Evolutionary conservation across 2,797 vertebrate species (phyloP).

Genomic region (Microctenopoma stevenorrisi): DNA sequence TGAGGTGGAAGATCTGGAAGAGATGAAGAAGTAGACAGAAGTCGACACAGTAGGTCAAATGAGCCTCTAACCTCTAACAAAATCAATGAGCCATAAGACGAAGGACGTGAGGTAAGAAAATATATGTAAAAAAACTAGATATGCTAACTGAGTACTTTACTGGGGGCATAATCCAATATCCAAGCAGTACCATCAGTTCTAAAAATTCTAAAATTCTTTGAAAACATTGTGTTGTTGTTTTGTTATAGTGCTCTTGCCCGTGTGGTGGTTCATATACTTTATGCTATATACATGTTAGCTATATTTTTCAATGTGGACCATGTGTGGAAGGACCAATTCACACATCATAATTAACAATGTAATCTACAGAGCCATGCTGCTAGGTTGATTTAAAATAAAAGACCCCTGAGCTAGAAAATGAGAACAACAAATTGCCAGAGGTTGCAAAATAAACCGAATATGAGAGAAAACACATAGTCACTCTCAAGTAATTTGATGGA

Average conservation of each 20-base stretch:
- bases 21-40: conserved; percentile 41
- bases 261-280: too few relatives aligned
- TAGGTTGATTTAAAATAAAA: neutral
- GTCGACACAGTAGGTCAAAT: conserved; percentile 29
- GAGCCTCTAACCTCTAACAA: conserved; percentile 43
- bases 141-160: too few relatives aligned
- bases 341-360: neutral
- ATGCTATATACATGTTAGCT: too few relatives aligned
- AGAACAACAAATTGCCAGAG: neutral
- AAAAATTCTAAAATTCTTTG: too few relatives aligned
- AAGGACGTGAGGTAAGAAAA: conserved; percentile 24
- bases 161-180: too few relatives aligned
- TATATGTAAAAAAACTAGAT: neutral
- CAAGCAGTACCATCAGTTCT: too few relatives aligned
- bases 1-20: conserved; percentile 61
- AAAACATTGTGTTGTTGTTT: too few relatives aligned
- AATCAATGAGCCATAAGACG: conserved; percentile 45
- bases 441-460: neutral
- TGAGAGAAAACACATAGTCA: conserved; percentile 3
- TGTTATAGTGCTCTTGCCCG: too few relatives aligned
- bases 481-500: neutral
- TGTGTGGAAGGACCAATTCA: neutral
- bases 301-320: too few relatives aligned
- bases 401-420: neutral
- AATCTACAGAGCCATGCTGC: neutral